These are phyloP conservation scores for Tetheella fluctuosa DNA, from an alignment of 2,888 invertebrate genomes.

Conservation along the genomic window DNA sequence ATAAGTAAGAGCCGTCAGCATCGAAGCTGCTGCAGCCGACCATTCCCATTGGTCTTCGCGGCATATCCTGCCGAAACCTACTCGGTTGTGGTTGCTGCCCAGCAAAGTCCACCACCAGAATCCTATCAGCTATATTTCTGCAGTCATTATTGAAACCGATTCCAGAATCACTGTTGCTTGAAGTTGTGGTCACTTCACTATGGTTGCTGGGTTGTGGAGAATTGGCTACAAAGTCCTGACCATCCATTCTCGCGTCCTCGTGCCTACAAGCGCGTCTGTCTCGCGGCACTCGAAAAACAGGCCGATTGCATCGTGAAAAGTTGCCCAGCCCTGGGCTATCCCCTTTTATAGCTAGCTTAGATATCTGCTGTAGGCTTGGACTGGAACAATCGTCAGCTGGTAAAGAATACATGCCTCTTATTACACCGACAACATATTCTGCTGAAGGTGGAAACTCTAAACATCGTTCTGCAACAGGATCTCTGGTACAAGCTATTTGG, in stretches of 20 bases:
- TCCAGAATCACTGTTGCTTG: conserved; percentile 97
- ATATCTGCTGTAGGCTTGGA: conserved; percentile 71
- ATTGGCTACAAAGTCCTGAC: conserved; percentile 85
- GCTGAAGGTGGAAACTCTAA: conserved; percentile 96
- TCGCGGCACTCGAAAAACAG: conserved; percentile 63
- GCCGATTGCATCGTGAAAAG: conserved; percentile 66
- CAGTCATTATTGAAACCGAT: conserved; percentile 97
- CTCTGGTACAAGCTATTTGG: conserved; percentile 92
- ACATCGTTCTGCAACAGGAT: conserved; percentile 90
- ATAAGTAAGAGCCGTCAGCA: conserved; percentile 74
- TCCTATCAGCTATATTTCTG: conserved; percentile 91
- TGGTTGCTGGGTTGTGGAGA: conserved; percentile 94
- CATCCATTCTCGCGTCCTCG: conserved; percentile 66
- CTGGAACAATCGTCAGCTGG: conserved; percentile 72
- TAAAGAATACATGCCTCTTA: conserved; percentile 89
- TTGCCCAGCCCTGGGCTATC: conserved; percentile 75
- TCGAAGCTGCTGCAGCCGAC: conserved; percentile 76
- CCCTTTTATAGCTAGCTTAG: conserved; percentile 72
- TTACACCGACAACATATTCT: conserved; percentile 88
- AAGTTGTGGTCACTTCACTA: conserved; percentile 91
- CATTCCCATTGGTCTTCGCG: conserved; percentile 67
- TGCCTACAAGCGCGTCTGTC: conserved; percentile 65
- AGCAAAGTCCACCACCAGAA: conserved; percentile 90
- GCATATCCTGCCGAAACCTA: conserved; percentile 64
- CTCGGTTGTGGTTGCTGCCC: conserved; percentile 64